phyloP scores from a whole-genome alignment of 2,888 invertebrate genomes.

The Tribolium freemani region DNA sequence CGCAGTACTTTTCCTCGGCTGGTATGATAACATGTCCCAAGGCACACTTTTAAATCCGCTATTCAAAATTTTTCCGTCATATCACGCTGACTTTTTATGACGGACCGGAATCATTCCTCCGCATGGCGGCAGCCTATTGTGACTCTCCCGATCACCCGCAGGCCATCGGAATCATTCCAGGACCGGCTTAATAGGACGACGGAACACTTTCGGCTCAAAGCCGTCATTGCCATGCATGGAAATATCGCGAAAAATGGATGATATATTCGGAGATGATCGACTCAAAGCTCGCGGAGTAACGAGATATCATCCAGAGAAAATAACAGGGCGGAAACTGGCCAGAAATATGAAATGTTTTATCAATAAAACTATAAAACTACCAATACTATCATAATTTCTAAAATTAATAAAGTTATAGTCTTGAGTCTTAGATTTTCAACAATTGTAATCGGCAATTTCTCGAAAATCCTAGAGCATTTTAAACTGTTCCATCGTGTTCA shows the following conservation, averaged over 20 bases:
- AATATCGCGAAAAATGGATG: constrained; percentile 29
- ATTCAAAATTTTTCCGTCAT: constrained; percentile 47
- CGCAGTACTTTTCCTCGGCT: constrained; percentile 44
- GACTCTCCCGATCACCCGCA: constrained; percentile 28
- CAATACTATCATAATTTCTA: too few species aligned
- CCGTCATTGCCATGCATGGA: constrained; percentile 34
- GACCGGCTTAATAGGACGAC: constrained; percentile 30
- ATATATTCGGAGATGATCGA: constrained; percentile 24
- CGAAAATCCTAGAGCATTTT: too few species aligned
- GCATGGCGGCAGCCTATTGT: constrained; percentile 35
- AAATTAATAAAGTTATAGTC: too few species aligned
- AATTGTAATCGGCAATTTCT: too few species aligned
- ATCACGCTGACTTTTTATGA: constrained; percentile 48
- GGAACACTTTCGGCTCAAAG: constrained; percentile 28
- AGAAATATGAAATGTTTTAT: too few species aligned
- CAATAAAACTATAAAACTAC: too few species aligned
- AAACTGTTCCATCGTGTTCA: too few species aligned
- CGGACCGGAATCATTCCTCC: constrained; percentile 37
- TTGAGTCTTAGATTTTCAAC: too few species aligned
- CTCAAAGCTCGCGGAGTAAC: constrained; percentile 14
- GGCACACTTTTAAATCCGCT: constrained; percentile 46
- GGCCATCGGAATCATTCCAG: constrained; percentile 35
- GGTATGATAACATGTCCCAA: constrained; percentile 48
- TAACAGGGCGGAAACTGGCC: constrained; percentile 3
- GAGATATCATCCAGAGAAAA: constrained; percentile 9